phyloP scores from a whole-genome alignment of 2,888 invertebrate species.

The Odontocerum albicorne region DNA sequence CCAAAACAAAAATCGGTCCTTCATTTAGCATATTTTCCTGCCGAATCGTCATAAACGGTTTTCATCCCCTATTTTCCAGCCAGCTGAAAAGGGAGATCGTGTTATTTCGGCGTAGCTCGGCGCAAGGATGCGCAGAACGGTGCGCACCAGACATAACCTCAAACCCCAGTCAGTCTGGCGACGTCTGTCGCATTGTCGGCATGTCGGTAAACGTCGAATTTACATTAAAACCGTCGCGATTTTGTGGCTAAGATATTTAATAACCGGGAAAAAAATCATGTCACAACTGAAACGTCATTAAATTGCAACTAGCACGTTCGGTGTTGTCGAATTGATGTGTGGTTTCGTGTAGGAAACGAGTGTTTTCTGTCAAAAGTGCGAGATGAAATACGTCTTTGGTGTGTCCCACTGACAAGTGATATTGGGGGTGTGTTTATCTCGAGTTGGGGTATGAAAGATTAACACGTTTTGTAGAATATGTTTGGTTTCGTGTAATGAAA shows the following conservation, averaged over 20 bases:
- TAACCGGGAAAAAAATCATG: no score
- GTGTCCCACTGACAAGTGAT: conserved; percentile 1
- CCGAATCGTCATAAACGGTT: no score
- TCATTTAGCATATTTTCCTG: no score
- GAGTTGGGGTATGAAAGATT: no score
- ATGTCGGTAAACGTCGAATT: conserved; percentile 8
- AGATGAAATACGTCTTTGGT: conserved; percentile 5
- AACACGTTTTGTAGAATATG: no score
- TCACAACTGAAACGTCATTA: no score
- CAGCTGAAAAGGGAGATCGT: conserved; percentile 4
- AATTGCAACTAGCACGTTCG: no score
- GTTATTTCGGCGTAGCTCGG: conserved; percentile 10
- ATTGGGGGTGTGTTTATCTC: no score
- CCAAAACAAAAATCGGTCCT: no score
- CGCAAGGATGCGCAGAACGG: conserved; percentile 17
- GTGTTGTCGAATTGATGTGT: background rate
- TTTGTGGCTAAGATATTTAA: no score
- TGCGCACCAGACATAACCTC: conserved; percentile 25
- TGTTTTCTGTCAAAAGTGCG: conserved; percentile 1
- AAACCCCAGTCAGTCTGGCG: conserved; percentile 26
- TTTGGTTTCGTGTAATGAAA: no score
- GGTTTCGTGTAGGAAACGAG: background rate
- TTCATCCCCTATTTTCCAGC: background rate
- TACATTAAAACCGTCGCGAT: conserved; percentile 16
- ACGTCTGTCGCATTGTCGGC: conserved; percentile 20